Base-by-base conservation (phyloP, 1,140 invertebrate species). In the Cyphomyrmex costatus region DNA sequence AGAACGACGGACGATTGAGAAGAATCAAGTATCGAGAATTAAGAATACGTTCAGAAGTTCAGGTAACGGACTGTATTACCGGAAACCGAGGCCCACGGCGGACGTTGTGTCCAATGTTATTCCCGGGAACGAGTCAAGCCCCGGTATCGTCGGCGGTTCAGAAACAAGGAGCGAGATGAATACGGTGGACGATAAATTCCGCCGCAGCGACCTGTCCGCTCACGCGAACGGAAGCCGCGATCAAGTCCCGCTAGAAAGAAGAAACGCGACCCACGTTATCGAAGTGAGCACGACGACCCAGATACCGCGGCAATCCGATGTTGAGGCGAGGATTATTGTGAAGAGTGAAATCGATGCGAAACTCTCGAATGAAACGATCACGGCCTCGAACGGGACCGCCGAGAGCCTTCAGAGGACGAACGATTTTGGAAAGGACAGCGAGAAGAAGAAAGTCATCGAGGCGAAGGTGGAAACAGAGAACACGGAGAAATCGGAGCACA, bases 91-190 rank as follows among this genome's bases (percentile, higher is more conserved):
- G 49, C 87, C 92, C 2, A 90, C 93, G 2, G 58, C 92, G 0
- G 93, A 91, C 16, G 93, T 94, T n/a, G 91, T 88, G 0, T 92
- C 93, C 27, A 94, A 95, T 65, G 89, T 94, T 10, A 94, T 94
- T 63, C 88, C 88, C 49, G 85, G 88, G 4, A 86, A 70, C 46
- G 88, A 86, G 33, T 89, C 88, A 60, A 89, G 87, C n/a, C 36
- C 53, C n/a, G 21, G 74, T 61, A 7, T 68, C 6, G 7, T n/a
- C 0, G 12, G 51, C 5, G 30, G 58, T 6, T 90, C 89, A 24
- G 42, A 74, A 1, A 88, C 80, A 19, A 88, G 66, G 19, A 65
- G 16, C 6, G 79, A 88, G 16, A 70, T 51, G 16, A 85, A 90
- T 33, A 10, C 74, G 36, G 14, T 61, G 51, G 82, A 86, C 53